Conservation (phyloP, 2,113 vertebrate species). For the Poeciliopsis occidentalis region DNA sequence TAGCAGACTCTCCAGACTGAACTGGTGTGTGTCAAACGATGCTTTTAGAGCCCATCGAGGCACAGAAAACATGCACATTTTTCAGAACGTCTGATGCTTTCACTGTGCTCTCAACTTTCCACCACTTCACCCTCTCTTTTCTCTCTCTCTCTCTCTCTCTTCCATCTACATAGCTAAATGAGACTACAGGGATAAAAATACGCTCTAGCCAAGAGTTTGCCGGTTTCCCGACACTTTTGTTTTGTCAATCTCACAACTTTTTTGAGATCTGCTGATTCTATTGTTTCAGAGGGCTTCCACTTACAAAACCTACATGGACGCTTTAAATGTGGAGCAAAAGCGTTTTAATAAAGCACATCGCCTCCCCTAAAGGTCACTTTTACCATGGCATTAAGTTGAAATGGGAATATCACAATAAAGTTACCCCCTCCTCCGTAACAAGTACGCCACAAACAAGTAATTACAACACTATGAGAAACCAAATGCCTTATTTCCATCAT, state of each 20-base stretch:
- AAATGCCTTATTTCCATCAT: conserved; percentile 24
- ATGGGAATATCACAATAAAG: conserved; percentile 71
- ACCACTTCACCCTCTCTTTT: conserved; percentile 12
- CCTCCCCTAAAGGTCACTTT: conserved; percentile 68
- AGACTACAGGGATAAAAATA: conserved; percentile 24
- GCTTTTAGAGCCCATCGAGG: conserved; percentile 29
- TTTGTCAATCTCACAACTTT: conserved; percentile 11
- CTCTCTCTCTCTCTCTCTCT: not conserved
- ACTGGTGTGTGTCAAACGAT: conserved; percentile 16
- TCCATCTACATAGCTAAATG: conserved; percentile 29
- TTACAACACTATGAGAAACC: conserved; percentile 20
- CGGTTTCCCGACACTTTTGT: conserved; percentile 22
- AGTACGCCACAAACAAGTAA: conserved; percentile 38
- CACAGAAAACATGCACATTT: conserved; percentile 16
- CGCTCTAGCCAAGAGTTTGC: conserved; percentile 17
- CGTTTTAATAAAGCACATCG: conserved; percentile 41
- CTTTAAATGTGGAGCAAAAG: conserved; percentile 34
- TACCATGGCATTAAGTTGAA: conserved; percentile 64
- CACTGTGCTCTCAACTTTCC: conserved; percentile 6
- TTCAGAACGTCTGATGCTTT: conserved; percentile 25
- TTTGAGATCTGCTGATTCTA: not conserved
- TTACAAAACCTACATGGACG: conserved; percentile 35
- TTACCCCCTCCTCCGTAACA: conserved; percentile 17
- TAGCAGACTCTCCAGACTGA: conserved; percentile 8
- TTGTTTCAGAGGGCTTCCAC: conserved; percentile 44